Conservation (phyloP, 2,888 invertebrate species). For the Chorisops tibialis region DNA sequence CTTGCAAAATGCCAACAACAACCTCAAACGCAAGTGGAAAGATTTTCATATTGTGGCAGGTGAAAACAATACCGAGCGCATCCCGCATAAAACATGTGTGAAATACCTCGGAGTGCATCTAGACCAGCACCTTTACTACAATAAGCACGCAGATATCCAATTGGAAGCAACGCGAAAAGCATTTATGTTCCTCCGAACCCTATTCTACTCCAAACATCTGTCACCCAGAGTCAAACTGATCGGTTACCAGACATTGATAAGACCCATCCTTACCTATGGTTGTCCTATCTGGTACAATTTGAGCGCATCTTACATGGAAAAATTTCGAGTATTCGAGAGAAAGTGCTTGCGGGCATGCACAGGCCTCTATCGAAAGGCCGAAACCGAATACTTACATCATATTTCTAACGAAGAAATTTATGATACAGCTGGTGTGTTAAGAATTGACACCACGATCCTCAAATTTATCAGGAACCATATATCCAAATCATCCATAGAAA, state of each 20-base stretch:
- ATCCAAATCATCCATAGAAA: neutral
- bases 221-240: neutral
- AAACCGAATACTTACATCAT: neutral
- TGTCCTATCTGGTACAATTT: conserved; percentile 17
- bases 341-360: conserved; percentile 1
- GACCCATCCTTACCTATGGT: conserved; percentile 16
- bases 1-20: neutral
- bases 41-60: neutral
- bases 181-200: neutral
- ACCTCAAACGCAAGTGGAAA: neutral
- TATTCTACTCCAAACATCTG: neutral
- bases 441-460: neutral
- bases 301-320: conserved; percentile 10
- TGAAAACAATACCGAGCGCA: neutral
- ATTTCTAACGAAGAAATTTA: neutral
- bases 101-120: neutral
- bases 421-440: neutral
- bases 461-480: conserved; percentile 3
- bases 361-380: neutral
- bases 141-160: neutral
- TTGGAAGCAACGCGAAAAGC: neutral
- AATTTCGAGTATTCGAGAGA: conserved; percentile 15
- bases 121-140: neutral
- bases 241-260: conserved; percentile 3
- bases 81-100: conserved; percentile 4